A percentile compares a stretch with the other conserved stretches of the same genome.
phyloP scores from a whole-genome alignment of 2,113 vertebrate species.

The Cynopterus brachyotis region DNA sequence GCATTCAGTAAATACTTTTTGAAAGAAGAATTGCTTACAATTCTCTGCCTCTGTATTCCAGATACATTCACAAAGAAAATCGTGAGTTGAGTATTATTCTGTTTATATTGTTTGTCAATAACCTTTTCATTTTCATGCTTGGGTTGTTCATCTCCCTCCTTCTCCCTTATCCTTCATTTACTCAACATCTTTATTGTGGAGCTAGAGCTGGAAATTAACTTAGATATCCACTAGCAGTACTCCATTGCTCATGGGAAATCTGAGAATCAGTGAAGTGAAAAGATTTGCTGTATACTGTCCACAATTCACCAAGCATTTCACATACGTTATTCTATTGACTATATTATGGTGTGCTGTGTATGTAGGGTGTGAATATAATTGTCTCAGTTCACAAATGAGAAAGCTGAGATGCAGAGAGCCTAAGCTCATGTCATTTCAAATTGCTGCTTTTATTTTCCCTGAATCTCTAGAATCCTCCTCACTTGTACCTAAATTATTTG shows the following conservation, averaged over 20 bases:
- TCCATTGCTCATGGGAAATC: slow-evolving; percentile 3
- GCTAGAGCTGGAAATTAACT: slow-evolving; percentile 25
- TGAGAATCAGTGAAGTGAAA: background rate
- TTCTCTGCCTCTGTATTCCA: background rate
- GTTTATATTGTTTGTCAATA: background rate
- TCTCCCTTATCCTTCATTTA: background rate
- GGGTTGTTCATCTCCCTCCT: background rate
- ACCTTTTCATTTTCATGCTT: background rate
- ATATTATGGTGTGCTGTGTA: background rate
- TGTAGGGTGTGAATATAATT: background rate
- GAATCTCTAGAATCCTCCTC: background rate
- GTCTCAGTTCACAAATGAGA: background rate
- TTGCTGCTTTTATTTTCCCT: background rate
- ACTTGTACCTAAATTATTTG: background rate
- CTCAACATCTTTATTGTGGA: background rate
- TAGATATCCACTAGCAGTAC: background rate
- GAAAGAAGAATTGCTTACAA: background rate
- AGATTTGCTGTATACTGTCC: background rate
- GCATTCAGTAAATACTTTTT: background rate
- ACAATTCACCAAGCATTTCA: background rate
- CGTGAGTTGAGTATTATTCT: background rate
- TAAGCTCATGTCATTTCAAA: background rate
- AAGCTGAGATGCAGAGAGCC: background rate
- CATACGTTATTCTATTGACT: background rate
- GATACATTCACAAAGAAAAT: background rate